Conservation (phyloP, 2,797 vertebrate species). For the Scomberomorus guttatus region DNA sequence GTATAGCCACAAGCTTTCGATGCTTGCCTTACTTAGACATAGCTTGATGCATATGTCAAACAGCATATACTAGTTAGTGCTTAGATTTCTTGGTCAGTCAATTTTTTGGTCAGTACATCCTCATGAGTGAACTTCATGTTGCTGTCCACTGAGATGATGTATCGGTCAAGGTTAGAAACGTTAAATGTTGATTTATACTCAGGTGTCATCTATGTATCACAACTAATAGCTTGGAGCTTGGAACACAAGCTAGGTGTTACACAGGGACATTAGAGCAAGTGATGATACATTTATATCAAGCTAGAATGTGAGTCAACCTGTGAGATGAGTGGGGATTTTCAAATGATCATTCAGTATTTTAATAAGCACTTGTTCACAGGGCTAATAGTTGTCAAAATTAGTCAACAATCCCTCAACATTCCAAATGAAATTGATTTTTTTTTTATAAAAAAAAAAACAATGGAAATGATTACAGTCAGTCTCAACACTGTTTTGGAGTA, state of each 20-base stretch:
- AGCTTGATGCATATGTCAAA: background rate
- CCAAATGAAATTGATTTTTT: background rate
- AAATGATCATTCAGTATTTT: background rate
- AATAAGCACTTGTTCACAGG: too few relatives aligned
- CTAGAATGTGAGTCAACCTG: background rate
- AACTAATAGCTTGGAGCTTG: background rate
- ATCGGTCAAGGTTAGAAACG: background rate
- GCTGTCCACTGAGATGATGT: background rate
- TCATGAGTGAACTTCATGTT: background rate
- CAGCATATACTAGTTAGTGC: background rate
- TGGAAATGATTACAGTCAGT: background rate
- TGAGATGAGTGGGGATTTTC: background rate
- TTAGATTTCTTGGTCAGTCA: background rate
- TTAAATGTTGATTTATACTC: background rate
- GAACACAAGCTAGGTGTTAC: too few relatives aligned
- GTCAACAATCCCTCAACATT: background rate
- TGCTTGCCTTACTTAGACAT: background rate
- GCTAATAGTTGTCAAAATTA: constrained; percentile 3
- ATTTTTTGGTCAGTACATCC: background rate
- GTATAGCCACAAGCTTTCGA: background rate
- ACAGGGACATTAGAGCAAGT: background rate
- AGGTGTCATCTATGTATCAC: background rate
- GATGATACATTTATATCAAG: background rate
- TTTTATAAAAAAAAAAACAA: background rate
- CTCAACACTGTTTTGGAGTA: background rate